Percentiles rank a stretch among this genome's conserved stretches.
Conservation (phyloP, 1,140 invertebrate species). For the Macrostomum lignano region DNA sequence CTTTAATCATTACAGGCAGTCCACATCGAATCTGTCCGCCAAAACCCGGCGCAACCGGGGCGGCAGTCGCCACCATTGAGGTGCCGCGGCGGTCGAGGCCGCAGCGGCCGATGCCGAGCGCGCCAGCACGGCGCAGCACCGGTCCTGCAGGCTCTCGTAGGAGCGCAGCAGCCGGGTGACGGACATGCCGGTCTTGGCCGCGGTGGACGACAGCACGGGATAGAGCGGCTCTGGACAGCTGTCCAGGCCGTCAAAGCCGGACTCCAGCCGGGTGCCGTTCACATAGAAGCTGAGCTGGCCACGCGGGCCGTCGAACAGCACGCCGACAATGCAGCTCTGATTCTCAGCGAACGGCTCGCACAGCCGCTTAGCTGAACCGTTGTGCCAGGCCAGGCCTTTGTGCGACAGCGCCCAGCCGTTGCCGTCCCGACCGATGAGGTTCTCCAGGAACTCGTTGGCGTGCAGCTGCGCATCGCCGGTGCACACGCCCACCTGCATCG, state of each 20-base stretch:
- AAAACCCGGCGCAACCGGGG: too few relatives aligned
- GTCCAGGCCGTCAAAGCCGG: conserved; percentile 30
- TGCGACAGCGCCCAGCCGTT: conserved; percentile 44
- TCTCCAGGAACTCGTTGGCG: conserved; percentile 37
- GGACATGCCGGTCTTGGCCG: conserved; percentile 44
- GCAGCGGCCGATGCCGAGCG: too few relatives aligned
- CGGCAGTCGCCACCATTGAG: too few relatives aligned
- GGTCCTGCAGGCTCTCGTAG: conserved; percentile 39
- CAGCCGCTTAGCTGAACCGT: conserved; percentile 32
- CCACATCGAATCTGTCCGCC: too few relatives aligned
- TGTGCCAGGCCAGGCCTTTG: conserved; percentile 42
- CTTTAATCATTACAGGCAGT: too few relatives aligned
- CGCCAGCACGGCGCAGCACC: conserved; percentile 22
- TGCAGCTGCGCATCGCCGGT: conserved; percentile 36
- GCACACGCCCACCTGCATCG: conserved; percentile 46
- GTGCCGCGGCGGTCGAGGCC: too few relatives aligned
- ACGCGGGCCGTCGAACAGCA: conserved; percentile 35
- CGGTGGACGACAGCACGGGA: conserved; percentile 41
- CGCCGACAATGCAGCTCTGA: conserved; percentile 36
- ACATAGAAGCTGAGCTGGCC: conserved; percentile 45
- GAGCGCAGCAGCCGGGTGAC: conserved; percentile 32
- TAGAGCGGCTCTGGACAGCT: conserved; percentile 33
- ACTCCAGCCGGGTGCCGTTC: conserved; percentile 36
- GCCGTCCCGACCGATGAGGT: conserved; percentile 40
- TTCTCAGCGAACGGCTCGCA: conserved; percentile 42